phyloP scores from a whole-genome alignment of 2,888 invertebrate species.

The Drosophila pseudotalamancana region DNA sequence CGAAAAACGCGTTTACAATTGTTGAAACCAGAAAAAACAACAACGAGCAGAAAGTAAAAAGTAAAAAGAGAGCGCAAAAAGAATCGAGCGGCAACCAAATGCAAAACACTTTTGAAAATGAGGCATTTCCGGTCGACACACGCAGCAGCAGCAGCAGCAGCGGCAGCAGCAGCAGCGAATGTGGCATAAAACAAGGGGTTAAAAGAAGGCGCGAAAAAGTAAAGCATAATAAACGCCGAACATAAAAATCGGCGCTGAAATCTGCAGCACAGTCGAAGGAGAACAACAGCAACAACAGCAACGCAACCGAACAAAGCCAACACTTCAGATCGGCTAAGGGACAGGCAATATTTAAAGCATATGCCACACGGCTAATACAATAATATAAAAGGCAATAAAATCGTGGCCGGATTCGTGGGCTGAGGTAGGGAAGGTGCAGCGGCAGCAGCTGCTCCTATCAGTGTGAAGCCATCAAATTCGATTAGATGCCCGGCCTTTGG shows the following conservation, averaged over 20 bases:
- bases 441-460: slow-evolving; percentile 79
- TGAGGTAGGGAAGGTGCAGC: slow-evolving; percentile 34
- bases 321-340: slow-evolving; percentile 29
- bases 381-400: slow-evolving; percentile 76
- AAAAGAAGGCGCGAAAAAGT: slow-evolving; percentile 71
- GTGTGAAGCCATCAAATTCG: slow-evolving; percentile 82
- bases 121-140: slow-evolving; percentile 78
- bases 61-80: slow-evolving; percentile 2
- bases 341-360: slow-evolving; percentile 65
- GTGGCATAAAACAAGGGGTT: slow-evolving; percentile 54
- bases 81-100: slow-evolving; percentile 61
- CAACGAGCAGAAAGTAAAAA: neutral
- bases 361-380: slow-evolving; percentile 74
- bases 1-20: slow-evolving; percentile 55
- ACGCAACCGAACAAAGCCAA: slow-evolving; percentile 29
- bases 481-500: slow-evolving; percentile 63
- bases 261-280: slow-evolving; percentile 55
- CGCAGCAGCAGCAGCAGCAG: slow-evolving; percentile 29
- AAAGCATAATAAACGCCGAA: slow-evolving; percentile 62
- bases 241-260: slow-evolving; percentile 72
- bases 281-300: slow-evolving; percentile 22
- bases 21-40: slow-evolving; percentile 26
- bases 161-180: slow-evolving; percentile 19
- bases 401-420: slow-evolving; percentile 39
- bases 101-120: slow-evolving; percentile 79